Evolutionary conservation across 1,140 invertebrate genomes (phyloP).

Genomic region (Diorhabda carinulata): DNA sequence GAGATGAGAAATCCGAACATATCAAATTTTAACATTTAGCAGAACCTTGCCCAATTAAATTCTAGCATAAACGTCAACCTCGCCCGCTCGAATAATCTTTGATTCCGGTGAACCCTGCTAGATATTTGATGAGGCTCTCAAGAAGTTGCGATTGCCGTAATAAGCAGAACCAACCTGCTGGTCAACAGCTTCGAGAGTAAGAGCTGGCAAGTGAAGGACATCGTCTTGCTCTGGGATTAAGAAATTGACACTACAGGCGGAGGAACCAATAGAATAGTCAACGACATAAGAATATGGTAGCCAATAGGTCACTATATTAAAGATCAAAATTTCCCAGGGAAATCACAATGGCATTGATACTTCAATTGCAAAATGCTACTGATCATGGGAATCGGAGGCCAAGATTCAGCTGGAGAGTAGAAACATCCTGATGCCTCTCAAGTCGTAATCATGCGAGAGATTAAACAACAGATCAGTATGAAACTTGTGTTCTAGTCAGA

Average conservation of each 20-base stretch:
- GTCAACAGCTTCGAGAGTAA: slow-evolving; percentile 15
- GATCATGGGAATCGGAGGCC: too few relatives aligned
- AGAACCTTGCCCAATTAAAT: background rate
- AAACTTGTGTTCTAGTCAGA: too few relatives aligned
- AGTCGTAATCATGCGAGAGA: background rate
- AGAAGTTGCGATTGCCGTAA: background rate
- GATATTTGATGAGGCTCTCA: background rate
- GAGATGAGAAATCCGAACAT: too few relatives aligned
- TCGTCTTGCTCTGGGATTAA: slow-evolving; percentile 11
- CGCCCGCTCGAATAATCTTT: background rate
- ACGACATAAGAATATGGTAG: background rate
- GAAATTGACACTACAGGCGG: background rate
- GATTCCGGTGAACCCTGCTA: slow-evolving; percentile 1
- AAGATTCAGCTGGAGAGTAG: background rate
- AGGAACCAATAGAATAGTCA: background rate
- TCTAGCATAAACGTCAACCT: background rate
- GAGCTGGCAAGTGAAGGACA: slow-evolving; percentile 13
- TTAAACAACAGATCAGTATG: too few relatives aligned
- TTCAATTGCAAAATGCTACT: background rate
- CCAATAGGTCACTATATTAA: background rate
- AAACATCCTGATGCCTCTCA: background rate
- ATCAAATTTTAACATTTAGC: too few relatives aligned
- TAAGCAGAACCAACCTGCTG: slow-evolving; percentile 1
- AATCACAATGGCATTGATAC: background rate
- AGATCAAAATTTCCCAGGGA: background rate